These are phyloP conservation scores for Intellagama lesueurii DNA, from an alignment of 2,797 vertebrate species.

Conservation along the genomic window DNA sequence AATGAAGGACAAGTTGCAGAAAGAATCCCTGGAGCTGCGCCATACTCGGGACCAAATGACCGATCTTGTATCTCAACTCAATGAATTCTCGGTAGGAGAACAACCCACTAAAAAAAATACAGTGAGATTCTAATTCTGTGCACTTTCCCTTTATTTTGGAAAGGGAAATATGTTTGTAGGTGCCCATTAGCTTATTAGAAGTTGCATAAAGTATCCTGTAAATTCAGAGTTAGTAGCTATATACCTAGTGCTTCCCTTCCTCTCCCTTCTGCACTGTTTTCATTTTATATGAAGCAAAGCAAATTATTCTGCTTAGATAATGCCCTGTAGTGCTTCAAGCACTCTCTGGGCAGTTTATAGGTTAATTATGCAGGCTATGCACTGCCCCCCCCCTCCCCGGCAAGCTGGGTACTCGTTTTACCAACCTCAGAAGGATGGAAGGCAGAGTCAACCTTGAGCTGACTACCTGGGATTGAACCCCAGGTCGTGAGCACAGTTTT, in stretches of 20 bases:
- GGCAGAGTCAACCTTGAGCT: too few relatives aligned
- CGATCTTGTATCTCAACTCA: constrained; percentile 89
- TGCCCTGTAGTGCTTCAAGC: too few relatives aligned
- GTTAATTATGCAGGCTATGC: too few relatives aligned
- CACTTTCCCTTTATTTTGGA: not conserved
- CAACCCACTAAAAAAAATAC: constrained; percentile 49
- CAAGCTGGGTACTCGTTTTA: too few relatives aligned
- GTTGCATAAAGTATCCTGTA: not conserved
- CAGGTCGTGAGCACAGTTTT: too few relatives aligned
- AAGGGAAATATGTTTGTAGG: constrained; percentile 9
- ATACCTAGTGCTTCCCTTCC: not conserved
- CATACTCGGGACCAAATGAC: constrained; percentile 91
- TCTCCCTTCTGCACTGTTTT: not conserved
- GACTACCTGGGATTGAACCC: too few relatives aligned
- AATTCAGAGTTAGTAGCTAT: not conserved
- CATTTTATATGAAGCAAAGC: not conserved
- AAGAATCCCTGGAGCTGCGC: constrained; percentile 92
- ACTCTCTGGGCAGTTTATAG: too few relatives aligned
- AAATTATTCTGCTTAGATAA: too few relatives aligned
- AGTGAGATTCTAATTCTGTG: not conserved
- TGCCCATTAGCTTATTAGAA: constrained; percentile 15
- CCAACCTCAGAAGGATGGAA: too few relatives aligned
- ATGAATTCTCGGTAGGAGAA: constrained; percentile 85
- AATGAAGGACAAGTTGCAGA: constrained; percentile 98
- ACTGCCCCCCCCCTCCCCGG: too few relatives aligned